Evolutionary conservation across 1,140 invertebrate species (phyloP).

Genomic region (Drosophila littoralis): DNA sequence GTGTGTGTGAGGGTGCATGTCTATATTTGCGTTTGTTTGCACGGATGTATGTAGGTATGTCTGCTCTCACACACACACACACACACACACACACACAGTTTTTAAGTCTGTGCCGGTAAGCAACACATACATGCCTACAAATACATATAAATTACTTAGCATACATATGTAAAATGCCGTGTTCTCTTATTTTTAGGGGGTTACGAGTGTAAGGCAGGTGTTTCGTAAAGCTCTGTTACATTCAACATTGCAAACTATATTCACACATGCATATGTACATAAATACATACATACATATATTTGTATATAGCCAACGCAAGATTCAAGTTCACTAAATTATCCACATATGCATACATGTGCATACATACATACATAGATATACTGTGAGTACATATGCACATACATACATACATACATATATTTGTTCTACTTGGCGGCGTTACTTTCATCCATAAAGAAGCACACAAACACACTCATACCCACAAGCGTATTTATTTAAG

Average conservation of each 20-base stretch:
- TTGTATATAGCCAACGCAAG: conserved; percentile 39
- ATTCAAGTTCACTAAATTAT: conserved; percentile 82
- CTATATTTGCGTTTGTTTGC: background rate
- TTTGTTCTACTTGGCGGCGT: conserved; percentile 64
- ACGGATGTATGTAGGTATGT: conserved; percentile 9
- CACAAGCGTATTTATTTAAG: conserved; percentile 76
- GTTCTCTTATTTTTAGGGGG: conserved; percentile 8
- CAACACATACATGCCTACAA: conserved; percentile 35
- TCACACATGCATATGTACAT: background rate
- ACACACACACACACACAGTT: conserved; percentile 53
- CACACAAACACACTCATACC: conserved; percentile 34
- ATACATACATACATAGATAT: conserved; percentile 32
- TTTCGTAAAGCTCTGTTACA: conserved; percentile 56
- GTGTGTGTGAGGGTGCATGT: conserved; percentile 23
- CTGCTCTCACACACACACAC: conserved; percentile 5
- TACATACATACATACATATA: conserved; percentile 47
- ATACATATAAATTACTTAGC: conserved; percentile 71
- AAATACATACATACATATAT: background rate
- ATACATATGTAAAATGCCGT: conserved; percentile 41
- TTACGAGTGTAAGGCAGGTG: conserved; percentile 13
- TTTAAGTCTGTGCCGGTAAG: conserved; percentile 52
- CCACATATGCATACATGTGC: conserved; percentile 27
- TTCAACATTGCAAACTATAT: conserved; percentile 50
- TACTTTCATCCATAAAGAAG: conserved; percentile 76
- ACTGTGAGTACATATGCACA: conserved; percentile 36